Base-by-base conservation (phyloP, 2,797 vertebrate species). In the Myiothlypis chrysogaster region DNA sequence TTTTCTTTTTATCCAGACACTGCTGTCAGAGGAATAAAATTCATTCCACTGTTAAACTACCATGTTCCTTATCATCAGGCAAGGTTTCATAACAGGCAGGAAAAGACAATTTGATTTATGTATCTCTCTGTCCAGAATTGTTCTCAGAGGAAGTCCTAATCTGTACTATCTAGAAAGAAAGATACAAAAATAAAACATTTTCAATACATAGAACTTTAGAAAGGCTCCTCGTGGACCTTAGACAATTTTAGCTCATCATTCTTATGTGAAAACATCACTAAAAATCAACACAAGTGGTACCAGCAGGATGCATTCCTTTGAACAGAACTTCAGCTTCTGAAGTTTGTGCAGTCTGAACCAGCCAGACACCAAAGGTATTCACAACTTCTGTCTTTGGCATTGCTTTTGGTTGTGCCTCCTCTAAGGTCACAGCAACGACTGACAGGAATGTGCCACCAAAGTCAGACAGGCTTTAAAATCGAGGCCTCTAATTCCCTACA, bases 401-500 rank as follows among this genome's bases (percentile, higher is more conserved):
- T 70, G 35, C 37, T n/a, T 43, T 86, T 57, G 1, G 1, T 39
- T 28, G 28, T 28, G 63, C 28, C 21, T 78, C 20, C 22, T 30
- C 10, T 61, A 39, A 9, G 4, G n/a, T 25, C 46, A 87, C 14
- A 75, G n/a, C 24, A 90, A 18, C 10, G 8, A 20, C 14, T 25
- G 22, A 76, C 4, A 76, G 0, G 4, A 89, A 61, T 0, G 0
- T 43, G 15, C 12, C 52, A 65, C 17, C 43, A 53, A 76, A 47
- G 6, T 34, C 22, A 61, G 34, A 53, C 3, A 27, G 14, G 9
- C 9, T 50, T 63, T 60, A 89, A 93, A 94, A 79, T 25, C 59
- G 73, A 65, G n/a, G 10, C 14, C 6, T 57, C 30, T 50, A 4
- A 39, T n/a, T 19, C 46, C 27, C 19, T 20, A 39, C 17, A 32